phyloP scores from a whole-genome alignment of 2,888 invertebrate genomes.

The Lasioglossum marginatum region DNA sequence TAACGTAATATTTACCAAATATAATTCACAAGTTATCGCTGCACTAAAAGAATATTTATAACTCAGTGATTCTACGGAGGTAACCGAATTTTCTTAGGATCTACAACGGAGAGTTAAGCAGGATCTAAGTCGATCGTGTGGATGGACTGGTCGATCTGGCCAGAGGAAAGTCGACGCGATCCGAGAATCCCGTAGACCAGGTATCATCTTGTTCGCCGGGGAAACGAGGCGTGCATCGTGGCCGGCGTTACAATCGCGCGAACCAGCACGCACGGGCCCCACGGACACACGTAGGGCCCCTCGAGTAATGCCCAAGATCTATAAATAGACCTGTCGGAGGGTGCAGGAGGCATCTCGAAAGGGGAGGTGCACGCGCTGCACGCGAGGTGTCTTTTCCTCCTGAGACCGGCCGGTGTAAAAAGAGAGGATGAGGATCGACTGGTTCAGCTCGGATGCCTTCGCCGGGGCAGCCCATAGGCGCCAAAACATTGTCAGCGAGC shows the following conservation, averaged over 20 bases:
- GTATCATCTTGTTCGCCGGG: constrained; percentile 50
- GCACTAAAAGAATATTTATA: too few relatives aligned
- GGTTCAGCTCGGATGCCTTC: constrained; percentile 74
- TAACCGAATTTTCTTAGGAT: background rate
- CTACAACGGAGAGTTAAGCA: background rate
- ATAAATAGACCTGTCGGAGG: constrained; percentile 71
- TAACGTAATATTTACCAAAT: too few relatives aligned
- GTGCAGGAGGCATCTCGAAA: constrained; percentile 60
- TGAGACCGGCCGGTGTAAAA: constrained; percentile 47
- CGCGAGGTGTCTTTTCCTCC: constrained; percentile 70
- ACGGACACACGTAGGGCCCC: constrained; percentile 52
- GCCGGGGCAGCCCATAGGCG: constrained; percentile 60
- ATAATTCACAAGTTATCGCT: too few relatives aligned
- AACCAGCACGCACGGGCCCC: constrained; percentile 38
- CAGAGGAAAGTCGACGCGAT: background rate
- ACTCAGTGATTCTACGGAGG: too few relatives aligned
- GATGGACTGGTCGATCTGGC: background rate
- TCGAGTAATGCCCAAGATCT: constrained; percentile 74
- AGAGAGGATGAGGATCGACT: constrained; percentile 67
- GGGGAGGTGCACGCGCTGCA: constrained; percentile 65
- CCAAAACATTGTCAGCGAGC: constrained; percentile 49
- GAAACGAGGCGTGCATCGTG: constrained; percentile 54
- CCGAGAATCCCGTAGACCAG: constrained; percentile 28
- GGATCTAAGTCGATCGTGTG: background rate
- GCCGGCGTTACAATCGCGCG: constrained; percentile 51